phyloP scores from a whole-genome alignment of 2,888 invertebrate genomes.

The Catonia carolina region DNA sequence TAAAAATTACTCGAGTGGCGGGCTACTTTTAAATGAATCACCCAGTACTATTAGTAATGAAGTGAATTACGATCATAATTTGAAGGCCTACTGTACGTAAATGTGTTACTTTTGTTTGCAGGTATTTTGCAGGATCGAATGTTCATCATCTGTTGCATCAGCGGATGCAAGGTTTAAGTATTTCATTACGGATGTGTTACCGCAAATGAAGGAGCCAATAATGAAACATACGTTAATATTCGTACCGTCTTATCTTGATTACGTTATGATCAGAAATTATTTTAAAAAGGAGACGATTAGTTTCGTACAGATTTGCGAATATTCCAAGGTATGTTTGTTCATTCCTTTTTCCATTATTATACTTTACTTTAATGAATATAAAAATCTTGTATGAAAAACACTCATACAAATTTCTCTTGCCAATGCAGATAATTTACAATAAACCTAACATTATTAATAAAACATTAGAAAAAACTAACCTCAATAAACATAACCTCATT shows the following conservation, averaged over 20 bases:
- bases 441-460: too few species aligned
- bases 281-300: conserved; percentile 82
- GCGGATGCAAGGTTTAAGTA: conserved; percentile 78
- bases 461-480: too few species aligned
- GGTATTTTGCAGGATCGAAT: conserved; percentile 67
- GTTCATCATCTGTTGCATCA: conserved; percentile 53
- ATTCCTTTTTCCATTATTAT: background rate
- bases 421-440: too few species aligned
- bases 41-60: too few species aligned
- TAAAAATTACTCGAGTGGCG: too few species aligned
- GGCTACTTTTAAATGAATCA: too few species aligned
- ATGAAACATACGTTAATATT: conserved; percentile 86
- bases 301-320: conserved; percentile 91
- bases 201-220: conserved; percentile 66
- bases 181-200: conserved; percentile 72
- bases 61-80: too few species aligned
- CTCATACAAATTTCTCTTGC: too few species aligned
- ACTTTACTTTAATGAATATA: background rate
- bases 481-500: too few species aligned
- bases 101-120: conserved; percentile 42
- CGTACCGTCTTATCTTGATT: conserved; percentile 95
- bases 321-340: conserved; percentile 64
- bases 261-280: conserved; percentile 82
- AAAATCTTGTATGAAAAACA: too few species aligned
- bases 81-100: too few species aligned